Evolutionary conservation across 1,140 invertebrate species (phyloP), one percentile per base, ranked within the genome.

Genomic region (Ceratina australensis): DNA sequence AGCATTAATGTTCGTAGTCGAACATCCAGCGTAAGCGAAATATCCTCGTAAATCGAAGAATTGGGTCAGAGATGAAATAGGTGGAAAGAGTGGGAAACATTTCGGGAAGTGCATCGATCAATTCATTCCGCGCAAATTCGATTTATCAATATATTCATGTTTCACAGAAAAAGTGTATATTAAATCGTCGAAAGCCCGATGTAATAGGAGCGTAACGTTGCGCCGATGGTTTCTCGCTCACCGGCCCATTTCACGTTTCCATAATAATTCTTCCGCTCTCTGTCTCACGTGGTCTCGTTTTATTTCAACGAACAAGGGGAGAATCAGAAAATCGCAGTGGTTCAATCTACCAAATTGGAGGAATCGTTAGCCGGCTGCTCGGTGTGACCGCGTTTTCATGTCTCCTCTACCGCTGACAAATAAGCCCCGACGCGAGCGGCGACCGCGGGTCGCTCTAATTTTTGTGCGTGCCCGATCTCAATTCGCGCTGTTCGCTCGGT

Each of bases 341-440:
- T 3, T 66, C 52, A 16, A 57, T 69, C 42, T 16, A 69, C 54
- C 4, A 57, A 69, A 69, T 69, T 57, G 16, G n/a, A 42, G 28
- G 20, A 57, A 42, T 22, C 26, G 13, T 42, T 18, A 50, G 47
- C 42, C 28, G 7, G 5, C 33, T 5, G 33, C 33, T 8, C 33
- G 33, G 33, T 42, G 12, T 24, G 33, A 26, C 33, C 22, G 56
- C 22, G 15, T 71, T 71, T n/a, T 59, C 33, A 22, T 20, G 20
- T 20, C 28, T 71, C 28, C 28, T 71, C 56, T 24, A 12, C 22
- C 12, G 12, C 5, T n/a, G 22, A 66, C 64, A 52, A 52, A 66
- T 52, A 66, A 66, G 16, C 64, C 12, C 18, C 8, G 8, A 22
- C 12, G 22, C 42, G 0, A 28, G 4, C 5, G 20, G 2, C 7